phyloP scores from a whole-genome alignment of 1,140 invertebrate genomes.

The Aphaenogaster ashmeadi region DNA sequence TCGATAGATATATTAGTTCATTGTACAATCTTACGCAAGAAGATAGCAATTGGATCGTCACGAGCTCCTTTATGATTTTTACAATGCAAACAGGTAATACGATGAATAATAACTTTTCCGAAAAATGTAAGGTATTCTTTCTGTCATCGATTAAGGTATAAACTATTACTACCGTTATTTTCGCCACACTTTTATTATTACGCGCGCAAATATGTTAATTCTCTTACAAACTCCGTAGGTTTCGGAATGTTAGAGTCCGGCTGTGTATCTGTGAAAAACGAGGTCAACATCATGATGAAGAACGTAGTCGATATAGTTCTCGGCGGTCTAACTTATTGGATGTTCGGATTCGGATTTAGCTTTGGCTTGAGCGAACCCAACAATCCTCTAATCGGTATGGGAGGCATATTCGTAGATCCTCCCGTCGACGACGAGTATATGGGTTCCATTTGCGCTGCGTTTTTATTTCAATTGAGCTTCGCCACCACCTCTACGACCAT shows the following conservation, averaged over 20 bases:
- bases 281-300: constrained; percentile 99
- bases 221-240: constrained; percentile 87
- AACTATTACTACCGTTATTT: neutral
- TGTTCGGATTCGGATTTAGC: constrained; percentile 97
- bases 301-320: constrained; percentile 97
- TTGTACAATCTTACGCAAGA: constrained; percentile 90
- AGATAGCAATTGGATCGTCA: constrained; percentile 97
- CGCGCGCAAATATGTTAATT: neutral
- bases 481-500: constrained; percentile 97
- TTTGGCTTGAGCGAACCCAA: constrained; percentile 92
- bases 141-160: neutral
- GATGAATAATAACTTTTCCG: constrained; percentile 47
- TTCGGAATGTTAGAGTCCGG: constrained; percentile 97
- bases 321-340: constrained; percentile 97
- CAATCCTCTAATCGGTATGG: constrained; percentile 92
- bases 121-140: neutral
- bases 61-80: constrained; percentile 98
- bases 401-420: constrained; percentile 90
- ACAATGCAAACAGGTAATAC: constrained; percentile 97
- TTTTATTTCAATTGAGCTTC: constrained; percentile 95
- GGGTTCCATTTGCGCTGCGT: constrained; percentile 93
- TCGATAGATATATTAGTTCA: constrained; percentile 72
- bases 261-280: constrained; percentile 97
- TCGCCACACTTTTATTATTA: neutral
- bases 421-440: constrained; percentile 90